phyloP scores from a whole-genome alignment of 2,888 invertebrate genomes.

The Meandrusa payeni region DNA sequence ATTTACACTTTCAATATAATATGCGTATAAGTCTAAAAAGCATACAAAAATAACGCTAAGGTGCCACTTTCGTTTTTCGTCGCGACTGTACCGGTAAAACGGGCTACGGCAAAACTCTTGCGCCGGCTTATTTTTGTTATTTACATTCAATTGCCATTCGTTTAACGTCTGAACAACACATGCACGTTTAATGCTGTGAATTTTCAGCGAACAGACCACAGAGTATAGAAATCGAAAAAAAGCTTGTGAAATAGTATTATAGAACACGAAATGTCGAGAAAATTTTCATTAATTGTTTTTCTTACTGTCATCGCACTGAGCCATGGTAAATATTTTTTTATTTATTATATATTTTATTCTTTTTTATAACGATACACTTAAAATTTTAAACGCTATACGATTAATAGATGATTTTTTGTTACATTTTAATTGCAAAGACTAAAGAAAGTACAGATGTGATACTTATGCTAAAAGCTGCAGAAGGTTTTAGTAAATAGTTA shows the following conservation, averaged over 20 bases:
- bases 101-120: conserved; percentile 46
- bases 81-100: conserved; percentile 59
- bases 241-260: neutral
- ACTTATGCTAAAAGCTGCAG: too few species aligned
- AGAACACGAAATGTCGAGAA: conserved; percentile 42
- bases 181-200: too few species aligned
- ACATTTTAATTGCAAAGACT: too few species aligned
- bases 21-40: too few species aligned
- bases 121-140: conserved; percentile 49
- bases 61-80: conserved; percentile 37
- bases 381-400: too few species aligned
- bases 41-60: too few species aligned
- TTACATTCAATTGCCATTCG: conserved; percentile 37
- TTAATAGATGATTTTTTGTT: too few species aligned
- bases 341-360: too few species aligned
- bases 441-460: too few species aligned
- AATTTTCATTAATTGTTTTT: conserved; percentile 44
- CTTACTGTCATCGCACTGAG: conserved; percentile 41
- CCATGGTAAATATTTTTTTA: conserved; percentile 43
- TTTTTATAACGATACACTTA: too few species aligned
- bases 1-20: too few species aligned
- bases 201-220: conserved; percentile 1
- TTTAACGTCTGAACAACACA: conserved; percentile 29
- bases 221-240: neutral
- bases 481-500: too few species aligned